phyloP scores from a whole-genome alignment of 2,888 invertebrate genomes.

The Tachystola acroxantha region DNA sequence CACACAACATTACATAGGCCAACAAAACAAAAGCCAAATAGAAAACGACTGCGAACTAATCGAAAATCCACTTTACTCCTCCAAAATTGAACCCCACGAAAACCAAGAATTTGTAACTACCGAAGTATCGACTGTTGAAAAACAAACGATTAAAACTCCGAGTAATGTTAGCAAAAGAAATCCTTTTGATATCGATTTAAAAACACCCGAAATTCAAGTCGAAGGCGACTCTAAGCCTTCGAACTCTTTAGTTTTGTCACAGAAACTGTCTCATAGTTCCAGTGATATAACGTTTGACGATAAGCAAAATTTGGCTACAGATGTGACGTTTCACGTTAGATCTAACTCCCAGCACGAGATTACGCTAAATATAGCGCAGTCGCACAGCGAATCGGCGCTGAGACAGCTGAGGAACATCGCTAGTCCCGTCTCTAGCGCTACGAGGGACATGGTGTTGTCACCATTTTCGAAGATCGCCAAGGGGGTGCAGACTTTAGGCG shows the following conservation, averaged over 20 bases:
- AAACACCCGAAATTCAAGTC: slow-evolving; percentile 82
- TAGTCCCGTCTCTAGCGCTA: slow-evolving; percentile 82
- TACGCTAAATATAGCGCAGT: slow-evolving; percentile 83
- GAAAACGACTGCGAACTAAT: slow-evolving; percentile 65
- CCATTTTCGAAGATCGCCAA: slow-evolving; percentile 91
- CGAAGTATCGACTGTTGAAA: slow-evolving; percentile 69
- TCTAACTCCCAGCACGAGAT: slow-evolving; percentile 83
- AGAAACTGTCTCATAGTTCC: slow-evolving; percentile 84
- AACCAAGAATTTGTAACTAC: slow-evolving; percentile 77
- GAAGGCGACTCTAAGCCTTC: slow-evolving; percentile 71
- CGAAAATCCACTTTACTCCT: slow-evolving; percentile 67
- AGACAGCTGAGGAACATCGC: slow-evolving; percentile 82
- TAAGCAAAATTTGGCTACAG: slow-evolving; percentile 18
- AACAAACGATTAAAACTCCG: slow-evolving; percentile 51
- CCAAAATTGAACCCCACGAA: slow-evolving; percentile 64
- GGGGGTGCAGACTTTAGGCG: slow-evolving; percentile 90
- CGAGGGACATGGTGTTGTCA: slow-evolving; percentile 82
- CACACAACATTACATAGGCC: slow-evolving; percentile 67
- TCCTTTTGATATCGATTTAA: slow-evolving; percentile 52
- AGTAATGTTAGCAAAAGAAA: slow-evolving; percentile 50
- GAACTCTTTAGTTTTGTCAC: slow-evolving; percentile 73
- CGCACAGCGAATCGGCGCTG: slow-evolving; percentile 89
- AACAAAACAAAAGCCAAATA: slow-evolving; percentile 35
- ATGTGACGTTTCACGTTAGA: slow-evolving; percentile 52
- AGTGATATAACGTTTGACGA: slow-evolving; percentile 79